Conservation (phyloP, 1,140 invertebrate genomes). For the Drosophila pseudoobscura region DNA sequence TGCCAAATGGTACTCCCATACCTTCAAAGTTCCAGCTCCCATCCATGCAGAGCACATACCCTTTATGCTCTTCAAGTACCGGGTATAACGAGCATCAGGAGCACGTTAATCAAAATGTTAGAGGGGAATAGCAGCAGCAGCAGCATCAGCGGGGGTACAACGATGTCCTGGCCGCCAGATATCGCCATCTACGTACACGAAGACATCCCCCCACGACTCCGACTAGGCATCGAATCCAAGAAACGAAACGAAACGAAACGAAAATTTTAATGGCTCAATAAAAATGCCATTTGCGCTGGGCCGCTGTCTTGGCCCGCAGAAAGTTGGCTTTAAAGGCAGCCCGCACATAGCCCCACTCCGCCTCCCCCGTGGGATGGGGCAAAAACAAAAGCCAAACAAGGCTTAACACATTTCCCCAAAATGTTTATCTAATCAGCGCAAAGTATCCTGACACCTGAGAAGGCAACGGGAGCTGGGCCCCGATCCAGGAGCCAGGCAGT, state of each 20-base stretch:
- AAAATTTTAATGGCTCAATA: constrained; percentile 82
- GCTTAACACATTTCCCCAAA: constrained; percentile 79
- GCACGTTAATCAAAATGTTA: constrained; percentile 80
- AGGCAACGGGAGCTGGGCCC: constrained; percentile 36
- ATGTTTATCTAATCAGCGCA: constrained; percentile 81
- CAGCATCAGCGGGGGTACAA: not conserved
- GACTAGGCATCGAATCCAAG: constrained; percentile 41
- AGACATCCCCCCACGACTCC: not conserved
- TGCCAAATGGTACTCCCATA: no score
- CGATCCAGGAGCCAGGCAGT: not conserved
- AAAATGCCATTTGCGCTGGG: constrained; percentile 77
- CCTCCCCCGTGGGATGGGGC: not conserved
- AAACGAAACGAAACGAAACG: constrained; percentile 28
- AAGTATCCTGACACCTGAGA: constrained; percentile 80
- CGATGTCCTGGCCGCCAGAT: constrained; percentile 48
- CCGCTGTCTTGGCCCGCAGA: constrained; percentile 42
- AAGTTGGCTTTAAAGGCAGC: constrained; percentile 71
- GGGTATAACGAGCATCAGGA: constrained; percentile 44
- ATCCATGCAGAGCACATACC: no score
- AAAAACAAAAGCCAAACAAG: constrained; percentile 80
- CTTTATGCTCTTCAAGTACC: no score
- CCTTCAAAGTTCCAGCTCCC: no score
- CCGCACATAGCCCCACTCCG: not conserved
- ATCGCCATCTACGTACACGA: constrained; percentile 44
- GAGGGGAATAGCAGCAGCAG: constrained; percentile 28